A percentile compares a stretch with the other conserved stretches of the same genome.
Evolutionary conservation across 2,113 vertebrate species (phyloP).

Genomic region (Poeciliopsis turrubarensis): DNA sequence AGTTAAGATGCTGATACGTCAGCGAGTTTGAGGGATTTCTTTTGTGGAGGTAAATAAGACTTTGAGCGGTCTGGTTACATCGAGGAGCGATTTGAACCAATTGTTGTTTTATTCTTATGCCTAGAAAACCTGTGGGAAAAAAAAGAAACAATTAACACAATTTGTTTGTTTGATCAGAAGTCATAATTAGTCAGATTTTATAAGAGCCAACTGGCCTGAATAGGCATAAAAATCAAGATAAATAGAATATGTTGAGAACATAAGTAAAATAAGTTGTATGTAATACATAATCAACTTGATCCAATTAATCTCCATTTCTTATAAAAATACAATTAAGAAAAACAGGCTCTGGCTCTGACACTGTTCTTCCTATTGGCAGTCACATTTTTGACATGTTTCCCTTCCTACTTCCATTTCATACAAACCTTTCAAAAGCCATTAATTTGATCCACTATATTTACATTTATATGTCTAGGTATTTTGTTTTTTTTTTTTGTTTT

Average conservation of each 20-base stretch:
- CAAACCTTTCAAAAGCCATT: background rate
- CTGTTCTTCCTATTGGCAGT: background rate
- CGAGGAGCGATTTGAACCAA: slow-evolving; percentile 64
- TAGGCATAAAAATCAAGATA: no score
- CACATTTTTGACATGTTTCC: no score
- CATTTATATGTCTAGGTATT: background rate
- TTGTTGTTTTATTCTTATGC: slow-evolving; percentile 73
- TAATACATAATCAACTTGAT: no score
- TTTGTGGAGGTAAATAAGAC: slow-evolving; percentile 74
- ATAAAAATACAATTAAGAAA: background rate
- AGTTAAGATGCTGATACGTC: slow-evolving; percentile 87
- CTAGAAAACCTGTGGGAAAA: slow-evolving; percentile 74
- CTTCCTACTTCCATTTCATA: background rate
- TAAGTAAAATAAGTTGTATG: no score
- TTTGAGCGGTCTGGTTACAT: slow-evolving; percentile 59
- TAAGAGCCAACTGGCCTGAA: no score
- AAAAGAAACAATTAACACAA: background rate
- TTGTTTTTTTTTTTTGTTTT: background rate
- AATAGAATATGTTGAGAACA: no score
- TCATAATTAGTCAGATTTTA: no score
- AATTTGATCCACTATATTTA: background rate
- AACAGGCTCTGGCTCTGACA: background rate
- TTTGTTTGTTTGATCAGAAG: no score
- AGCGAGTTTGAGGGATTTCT: slow-evolving; percentile 71
- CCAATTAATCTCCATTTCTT: background rate